Conservation (phyloP, 2,797 vertebrate species). For the Pelodytes ibericus region DNA sequence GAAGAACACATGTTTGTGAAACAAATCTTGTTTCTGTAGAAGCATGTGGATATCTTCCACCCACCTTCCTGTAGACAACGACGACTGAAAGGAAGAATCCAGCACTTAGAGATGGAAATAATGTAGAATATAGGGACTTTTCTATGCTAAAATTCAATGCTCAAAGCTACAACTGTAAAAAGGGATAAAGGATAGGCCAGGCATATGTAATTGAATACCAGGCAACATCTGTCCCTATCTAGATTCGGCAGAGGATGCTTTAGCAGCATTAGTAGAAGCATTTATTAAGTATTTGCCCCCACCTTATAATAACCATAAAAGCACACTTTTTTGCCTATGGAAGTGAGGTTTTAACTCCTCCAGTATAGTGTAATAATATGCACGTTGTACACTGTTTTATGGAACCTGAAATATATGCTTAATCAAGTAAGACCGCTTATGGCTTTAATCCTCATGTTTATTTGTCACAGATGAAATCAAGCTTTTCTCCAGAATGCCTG, state of each 20-base stretch:
- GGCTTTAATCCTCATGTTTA: background rate
- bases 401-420: background rate
- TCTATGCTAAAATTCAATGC: slow-evolving; percentile 12
- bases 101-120: slow-evolving; percentile 4
- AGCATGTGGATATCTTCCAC: background rate
- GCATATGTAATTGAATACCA: slow-evolving; percentile 28
- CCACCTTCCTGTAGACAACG: background rate
- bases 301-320: background rate
- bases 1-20: background rate
- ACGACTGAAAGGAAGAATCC: background rate
- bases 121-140: too few relatives aligned
- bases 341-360: too few relatives aligned
- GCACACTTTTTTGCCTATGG: background rate
- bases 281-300: background rate
- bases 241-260: slow-evolving; percentile 16
- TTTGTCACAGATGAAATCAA: background rate
- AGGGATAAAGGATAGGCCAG: slow-evolving; percentile 22
- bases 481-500: background rate
- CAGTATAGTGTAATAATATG: background rate
- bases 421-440: background rate
- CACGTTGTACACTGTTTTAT: background rate
- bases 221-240: slow-evolving; percentile 32
- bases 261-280: background rate
- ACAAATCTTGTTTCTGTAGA: background rate
- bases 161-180: slow-evolving; percentile 21